Conservation (phyloP, 2,888 invertebrate genomes). For the Oscheius sp. region DNA sequence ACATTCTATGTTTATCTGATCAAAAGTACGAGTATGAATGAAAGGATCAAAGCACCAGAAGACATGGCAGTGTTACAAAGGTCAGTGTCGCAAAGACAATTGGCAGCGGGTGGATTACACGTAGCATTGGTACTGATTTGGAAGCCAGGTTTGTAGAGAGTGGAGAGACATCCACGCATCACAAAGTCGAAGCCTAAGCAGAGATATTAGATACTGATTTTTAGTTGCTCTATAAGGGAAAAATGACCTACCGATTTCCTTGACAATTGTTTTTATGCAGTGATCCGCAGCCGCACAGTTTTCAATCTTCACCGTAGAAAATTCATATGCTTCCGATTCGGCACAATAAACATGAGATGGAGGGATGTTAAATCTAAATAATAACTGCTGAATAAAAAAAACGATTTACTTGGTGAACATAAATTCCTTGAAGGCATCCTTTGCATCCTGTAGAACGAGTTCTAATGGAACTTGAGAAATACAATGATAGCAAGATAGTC, state of each 20-base stretch:
- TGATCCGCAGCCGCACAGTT: not conserved
- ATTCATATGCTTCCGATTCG: conserved; percentile 21
- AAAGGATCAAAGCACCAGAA: not conserved
- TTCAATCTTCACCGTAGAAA: not conserved
- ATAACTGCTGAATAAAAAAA: no score
- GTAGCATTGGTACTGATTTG: conserved; percentile 10
- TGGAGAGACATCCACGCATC: conserved; percentile 19
- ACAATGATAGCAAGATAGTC: conserved; percentile 18
- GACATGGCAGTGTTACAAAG: conserved; percentile 19
- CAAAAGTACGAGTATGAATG: not conserved
- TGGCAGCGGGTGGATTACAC: not conserved
- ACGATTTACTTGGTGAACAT: conserved; percentile 16
- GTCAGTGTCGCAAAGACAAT: conserved; percentile 22
- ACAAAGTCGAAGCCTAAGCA: conserved; percentile 19
- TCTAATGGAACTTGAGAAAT: conserved; percentile 27
- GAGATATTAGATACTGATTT: not conserved
- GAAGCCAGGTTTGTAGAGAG: conserved; percentile 4
- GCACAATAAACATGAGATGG: conserved; percentile 7
- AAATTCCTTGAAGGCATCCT: conserved; percentile 13
- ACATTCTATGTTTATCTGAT: not conserved
- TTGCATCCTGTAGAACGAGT: conserved; percentile 14
- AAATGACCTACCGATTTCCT: not conserved
- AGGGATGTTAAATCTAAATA: conserved; percentile 19
- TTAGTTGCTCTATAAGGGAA: no score
- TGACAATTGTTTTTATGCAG: conserved; percentile 10